These are phyloP conservation scores for Stomorhina lunata DNA, from an alignment of 2,888 invertebrate species.

Conservation along the genomic window DNA sequence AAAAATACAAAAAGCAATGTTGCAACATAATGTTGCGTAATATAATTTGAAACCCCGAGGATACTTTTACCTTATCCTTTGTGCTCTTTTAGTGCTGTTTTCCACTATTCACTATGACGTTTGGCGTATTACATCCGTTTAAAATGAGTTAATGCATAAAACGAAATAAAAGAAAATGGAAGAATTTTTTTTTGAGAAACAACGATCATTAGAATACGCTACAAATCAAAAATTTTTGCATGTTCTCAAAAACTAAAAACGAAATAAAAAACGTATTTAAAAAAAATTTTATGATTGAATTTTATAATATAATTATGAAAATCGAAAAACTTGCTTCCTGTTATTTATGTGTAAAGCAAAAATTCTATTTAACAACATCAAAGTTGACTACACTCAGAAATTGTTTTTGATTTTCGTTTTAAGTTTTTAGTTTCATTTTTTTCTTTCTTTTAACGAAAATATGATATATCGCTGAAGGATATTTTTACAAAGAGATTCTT, in stretches of 20 bases:
- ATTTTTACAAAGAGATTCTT: slow-evolving; percentile 73
- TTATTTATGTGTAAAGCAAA: no score
- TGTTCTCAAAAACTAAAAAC: background rate
- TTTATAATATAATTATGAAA: no score
- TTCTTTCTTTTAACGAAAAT: slow-evolving; percentile 62
- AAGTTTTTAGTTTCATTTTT: background rate
- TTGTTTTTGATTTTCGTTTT: slow-evolving; percentile 23
- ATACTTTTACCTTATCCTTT: slow-evolving; percentile 43
- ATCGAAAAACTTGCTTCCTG: no score
- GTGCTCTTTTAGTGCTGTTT: slow-evolving; percentile 5
- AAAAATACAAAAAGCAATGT: slow-evolving; percentile 30
- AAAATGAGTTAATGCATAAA: slow-evolving; percentile 23
- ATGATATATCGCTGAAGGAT: slow-evolving; percentile 74
- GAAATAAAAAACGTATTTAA: background rate
- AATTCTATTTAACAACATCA: no score
- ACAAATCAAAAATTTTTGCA: no score
- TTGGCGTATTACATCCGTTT: slow-evolving; percentile 54
- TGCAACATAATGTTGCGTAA: slow-evolving; percentile 52
- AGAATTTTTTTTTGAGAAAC: no score
- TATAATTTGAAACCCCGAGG: slow-evolving; percentile 51
- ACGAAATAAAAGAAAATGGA: slow-evolving; percentile 1
- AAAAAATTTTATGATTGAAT: no score
- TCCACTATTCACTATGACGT: slow-evolving; percentile 19
- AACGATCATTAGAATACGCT: no score
- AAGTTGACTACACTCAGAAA: slow-evolving; percentile 46